Base-by-base conservation (phyloP, 2,797 vertebrate species). In the Sarcophilus harrisii region DNA sequence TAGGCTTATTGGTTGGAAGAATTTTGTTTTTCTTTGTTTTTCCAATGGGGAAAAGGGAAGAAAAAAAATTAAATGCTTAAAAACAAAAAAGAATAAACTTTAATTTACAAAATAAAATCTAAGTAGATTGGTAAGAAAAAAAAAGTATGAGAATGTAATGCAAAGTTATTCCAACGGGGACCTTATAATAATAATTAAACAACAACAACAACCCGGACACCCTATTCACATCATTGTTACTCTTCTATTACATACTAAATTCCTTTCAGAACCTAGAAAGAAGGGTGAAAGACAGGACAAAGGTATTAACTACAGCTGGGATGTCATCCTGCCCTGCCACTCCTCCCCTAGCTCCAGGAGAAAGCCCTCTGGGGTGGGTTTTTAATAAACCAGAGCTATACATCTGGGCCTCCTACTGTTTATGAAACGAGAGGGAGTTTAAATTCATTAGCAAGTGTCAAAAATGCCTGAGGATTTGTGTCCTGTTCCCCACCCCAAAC, bases 361-460 rank as follows among this genome's bases (percentile, higher is more conserved):
- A 57, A 90, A 96, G 55, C n/a, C 89, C 45, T 73, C 58, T 57
- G 13, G 73, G 4, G 0, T 14, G 57, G 21, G 59, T 93, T 96
- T 96, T 91, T 93, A 57, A 91, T n/a, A 89, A 29, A 45, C 58
- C 32, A 28, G 24, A 52, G 30, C 3, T 58, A n/a, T 27, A 0
- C 0, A 0, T 90, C 93, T 89, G 92, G 92, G 45, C 54, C 73
- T 45, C 59, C 73, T 52, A 62, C 55, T 38, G 62, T 95, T 96
- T 90, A 38, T 62, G 92, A 57, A 96, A 87, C 92, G 93, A 73
- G 91, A 92, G 92, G 29, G 92, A 92, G 57, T 95, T 96, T 96
- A 95, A 94, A 94, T 87, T 92, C 93, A 92, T 92, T 73, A 94
- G 49, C 66, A 95, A 94, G 59, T 52, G 38, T 97, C 90, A 92